phyloP scores from a whole-genome alignment of 23 tunicate genomes.

The Phallusia fumigata region DNA sequence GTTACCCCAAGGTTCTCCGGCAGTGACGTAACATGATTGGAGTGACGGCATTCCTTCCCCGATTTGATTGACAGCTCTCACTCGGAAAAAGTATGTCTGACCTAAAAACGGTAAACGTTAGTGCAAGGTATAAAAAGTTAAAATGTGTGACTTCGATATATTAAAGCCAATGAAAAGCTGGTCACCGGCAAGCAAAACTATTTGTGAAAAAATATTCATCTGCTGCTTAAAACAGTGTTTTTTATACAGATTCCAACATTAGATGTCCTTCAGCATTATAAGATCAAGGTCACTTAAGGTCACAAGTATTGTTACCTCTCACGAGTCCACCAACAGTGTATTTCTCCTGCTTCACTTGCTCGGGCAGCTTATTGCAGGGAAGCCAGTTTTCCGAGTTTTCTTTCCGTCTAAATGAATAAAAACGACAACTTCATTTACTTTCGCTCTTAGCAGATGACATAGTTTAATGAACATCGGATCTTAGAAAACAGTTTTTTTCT shows the following conservation, averaged over 20 bases:
- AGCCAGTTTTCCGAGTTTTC: constrained; percentile 88
- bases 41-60: constrained; percentile 64
- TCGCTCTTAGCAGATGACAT: background rate
- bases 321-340: constrained; percentile 82
- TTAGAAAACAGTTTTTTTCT: background rate
- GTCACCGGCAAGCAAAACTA: too few relatives aligned
- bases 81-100: constrained; percentile 96
- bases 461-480: background rate
- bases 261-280: too few relatives aligned
- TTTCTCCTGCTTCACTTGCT: constrained; percentile 53
- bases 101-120: constrained; percentile 34
- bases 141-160: too few relatives aligned
- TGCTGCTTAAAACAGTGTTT: too few relatives aligned
- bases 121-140: too few relatives aligned
- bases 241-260: too few relatives aligned
- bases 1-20: constrained; percentile 87
- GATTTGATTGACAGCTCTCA: constrained; percentile 64
- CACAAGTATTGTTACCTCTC: too few relatives aligned
- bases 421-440: background rate
- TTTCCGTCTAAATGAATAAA: constrained; percentile 52
- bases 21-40: constrained; percentile 81
- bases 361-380: constrained; percentile 88
- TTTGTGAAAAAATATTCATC: too few relatives aligned
- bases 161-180: too few relatives aligned
- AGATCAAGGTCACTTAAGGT: too few relatives aligned